phyloP scores from a whole-genome alignment of 2,797 vertebrate species.

The Sebastes cheni region DNA sequence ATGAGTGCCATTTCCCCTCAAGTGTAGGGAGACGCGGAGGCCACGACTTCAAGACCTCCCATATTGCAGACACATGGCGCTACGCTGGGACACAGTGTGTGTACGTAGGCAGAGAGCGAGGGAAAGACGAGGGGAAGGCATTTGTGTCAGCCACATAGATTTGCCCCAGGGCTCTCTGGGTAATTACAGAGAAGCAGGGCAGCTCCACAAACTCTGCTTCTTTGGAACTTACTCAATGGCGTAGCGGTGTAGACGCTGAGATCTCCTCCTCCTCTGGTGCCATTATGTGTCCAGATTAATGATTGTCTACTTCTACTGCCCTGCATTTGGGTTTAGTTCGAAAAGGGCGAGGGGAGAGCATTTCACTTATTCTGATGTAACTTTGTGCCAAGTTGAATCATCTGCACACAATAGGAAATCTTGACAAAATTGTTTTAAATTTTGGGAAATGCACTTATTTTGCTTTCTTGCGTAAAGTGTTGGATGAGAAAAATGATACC shows the following conservation, averaged over 20 bases:
- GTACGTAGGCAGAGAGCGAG: slow-evolving; percentile 6
- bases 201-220: slow-evolving; percentile 55
- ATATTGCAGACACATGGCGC: slow-evolving; percentile 71
- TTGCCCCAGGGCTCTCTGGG: slow-evolving; percentile 67
- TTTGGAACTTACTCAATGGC: slow-evolving; percentile 46
- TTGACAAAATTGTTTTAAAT: not conserved
- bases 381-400: not conserved
- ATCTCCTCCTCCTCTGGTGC: slow-evolving; percentile 37
- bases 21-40: slow-evolving; percentile 32
- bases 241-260: slow-evolving; percentile 24
- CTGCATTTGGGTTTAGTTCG: slow-evolving; percentile 21
- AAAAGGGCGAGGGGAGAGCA: slow-evolving; percentile 20
- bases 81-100: slow-evolving; percentile 29
- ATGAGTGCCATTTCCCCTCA: slow-evolving; percentile 42
- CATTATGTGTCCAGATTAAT: slow-evolving; percentile 59
- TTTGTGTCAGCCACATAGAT: slow-evolving; percentile 63
- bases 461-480: not conserved
- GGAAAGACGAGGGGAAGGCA: slow-evolving; percentile 33
- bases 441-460: not conserved
- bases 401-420: not conserved
- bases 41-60: slow-evolving; percentile 71
- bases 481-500: not conserved
- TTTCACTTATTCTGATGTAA: slow-evolving; percentile 9
- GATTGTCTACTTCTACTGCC: slow-evolving; percentile 42
- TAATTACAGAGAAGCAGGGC: slow-evolving; percentile 79